phyloP scores from a whole-genome alignment of 2,888 invertebrate species.

The Sthenelais limicola region DNA sequence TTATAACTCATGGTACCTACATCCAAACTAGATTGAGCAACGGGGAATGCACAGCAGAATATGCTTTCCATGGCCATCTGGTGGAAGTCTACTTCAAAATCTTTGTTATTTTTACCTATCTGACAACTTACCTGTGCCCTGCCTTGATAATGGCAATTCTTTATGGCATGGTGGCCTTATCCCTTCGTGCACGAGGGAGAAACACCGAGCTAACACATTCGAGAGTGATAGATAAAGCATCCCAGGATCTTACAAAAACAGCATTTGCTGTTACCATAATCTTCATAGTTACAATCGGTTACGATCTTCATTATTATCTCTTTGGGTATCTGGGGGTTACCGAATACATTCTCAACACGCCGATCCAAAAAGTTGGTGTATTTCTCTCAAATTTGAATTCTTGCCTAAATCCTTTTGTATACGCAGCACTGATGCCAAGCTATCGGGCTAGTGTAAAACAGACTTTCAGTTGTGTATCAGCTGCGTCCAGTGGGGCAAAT shows the following conservation, averaged over 20 bases:
- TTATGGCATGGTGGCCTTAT: conserved; percentile 44
- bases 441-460: conserved; percentile 41
- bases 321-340: conserved; percentile 47
- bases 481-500: too few relatives aligned
- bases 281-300: conserved; percentile 49
- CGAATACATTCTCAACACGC: conserved; percentile 44
- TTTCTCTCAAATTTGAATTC: conserved; percentile 50
- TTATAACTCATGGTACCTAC: conserved; percentile 48
- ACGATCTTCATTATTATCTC: conserved; percentile 50
- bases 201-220: conserved; percentile 45
- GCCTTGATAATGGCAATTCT: conserved; percentile 45
- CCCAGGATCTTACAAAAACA: conserved; percentile 48
- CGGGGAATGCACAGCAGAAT: conserved; percentile 43
- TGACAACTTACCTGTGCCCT: conserved; percentile 47
- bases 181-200: conserved; percentile 38
- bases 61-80: conserved; percentile 44
- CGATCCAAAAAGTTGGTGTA: conserved; percentile 48
- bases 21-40: conserved; percentile 44
- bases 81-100: conserved; percentile 44
- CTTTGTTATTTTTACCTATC: conserved; percentile 50
- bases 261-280: conserved; percentile 48
- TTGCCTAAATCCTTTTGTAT: conserved; percentile 47
- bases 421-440: conserved; percentile 49
- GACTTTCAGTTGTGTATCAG: conserved; percentile 42
- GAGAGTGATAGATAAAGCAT: conserved; percentile 44